Conservation (phyloP, 1,140 invertebrate species). For the Tenebrio molitor region DNA sequence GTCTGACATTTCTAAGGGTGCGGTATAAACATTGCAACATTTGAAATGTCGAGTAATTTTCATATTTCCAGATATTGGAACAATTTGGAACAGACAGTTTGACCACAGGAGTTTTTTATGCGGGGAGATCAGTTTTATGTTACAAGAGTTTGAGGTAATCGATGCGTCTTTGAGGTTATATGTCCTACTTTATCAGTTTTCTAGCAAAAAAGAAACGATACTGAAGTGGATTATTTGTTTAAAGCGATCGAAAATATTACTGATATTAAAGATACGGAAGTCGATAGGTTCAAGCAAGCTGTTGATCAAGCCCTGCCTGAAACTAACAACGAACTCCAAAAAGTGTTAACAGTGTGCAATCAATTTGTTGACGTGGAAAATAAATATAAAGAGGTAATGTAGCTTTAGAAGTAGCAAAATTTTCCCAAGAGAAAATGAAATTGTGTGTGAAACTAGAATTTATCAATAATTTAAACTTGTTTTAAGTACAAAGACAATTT, state of each 20-base stretch:
- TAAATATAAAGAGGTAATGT: conserved; percentile 67
- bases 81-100: conserved; percentile 86
- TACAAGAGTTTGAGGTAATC: conserved; percentile 86
- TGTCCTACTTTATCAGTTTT: conserved; percentile 54
- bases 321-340: conserved; percentile 76
- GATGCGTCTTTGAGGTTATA: conserved; percentile 43
- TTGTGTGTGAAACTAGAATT: too few relatives aligned
- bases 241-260: conserved; percentile 82
- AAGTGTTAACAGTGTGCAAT: conserved; percentile 75
- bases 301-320: conserved; percentile 74
- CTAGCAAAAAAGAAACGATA: conserved; percentile 81
- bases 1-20: conserved; percentile 55
- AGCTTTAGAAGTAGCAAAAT: too few relatives aligned
- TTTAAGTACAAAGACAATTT: too few relatives aligned
- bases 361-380: conserved; percentile 70
- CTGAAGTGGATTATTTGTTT: conserved; percentile 85
- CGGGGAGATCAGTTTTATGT: conserved; percentile 86
- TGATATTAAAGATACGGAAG: conserved; percentile 80
- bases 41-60: conserved; percentile 30
- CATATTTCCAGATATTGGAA: conserved; percentile 77
- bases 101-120: conserved; percentile 86
- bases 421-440: too few relatives aligned
- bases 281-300: conserved; percentile 73
- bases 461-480: too few relatives aligned
- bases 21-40: conserved; percentile 34